Evolutionary conservation across 2,888 invertebrate genomes (phyloP).

Genomic region (Archips crataeganus): DNA sequence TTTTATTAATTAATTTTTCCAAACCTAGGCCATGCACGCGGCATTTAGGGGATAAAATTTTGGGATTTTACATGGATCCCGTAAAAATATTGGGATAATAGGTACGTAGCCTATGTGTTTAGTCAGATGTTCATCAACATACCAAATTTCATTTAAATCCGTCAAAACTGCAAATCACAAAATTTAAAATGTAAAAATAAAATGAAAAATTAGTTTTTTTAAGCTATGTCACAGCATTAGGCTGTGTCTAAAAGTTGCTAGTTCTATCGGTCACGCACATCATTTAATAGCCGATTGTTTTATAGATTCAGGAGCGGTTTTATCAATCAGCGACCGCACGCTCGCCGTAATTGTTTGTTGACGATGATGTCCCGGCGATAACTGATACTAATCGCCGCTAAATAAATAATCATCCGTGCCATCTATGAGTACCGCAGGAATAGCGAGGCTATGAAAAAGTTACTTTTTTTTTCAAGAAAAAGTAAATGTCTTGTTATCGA

Average conservation of each 20-base stretch:
- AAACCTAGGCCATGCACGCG: too few species aligned
- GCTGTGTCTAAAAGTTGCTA: neutral
- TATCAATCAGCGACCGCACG: conserved; percentile 45
- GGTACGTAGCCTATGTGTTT: too few species aligned
- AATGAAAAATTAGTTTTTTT: too few species aligned
- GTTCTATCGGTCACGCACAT: conserved; percentile 44
- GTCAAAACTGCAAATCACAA: too few species aligned
- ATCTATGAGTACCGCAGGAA: conserved; percentile 1
- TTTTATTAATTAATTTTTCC: too few species aligned
- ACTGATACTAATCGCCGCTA: conserved; percentile 8
- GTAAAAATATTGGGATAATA: too few species aligned
- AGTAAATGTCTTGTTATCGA: neutral
- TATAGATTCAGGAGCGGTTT: conserved; percentile 44
- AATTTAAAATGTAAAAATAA: too few species aligned
- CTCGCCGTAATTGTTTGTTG: conserved; percentile 28
- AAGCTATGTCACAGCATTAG: too few species aligned
- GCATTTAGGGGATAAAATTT: too few species aligned
- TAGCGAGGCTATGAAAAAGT: neutral
- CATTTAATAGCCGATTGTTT: conserved; percentile 48
- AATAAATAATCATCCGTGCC: conserved; percentile 3
- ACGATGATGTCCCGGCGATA: conserved; percentile 22
- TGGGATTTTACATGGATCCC: too few species aligned
- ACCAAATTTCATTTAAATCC: too few species aligned
- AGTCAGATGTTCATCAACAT: too few species aligned
- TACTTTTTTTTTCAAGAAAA: neutral